phyloP scores from a whole-genome alignment of 2,888 invertebrate genomes.

The Sabatieria punctata region DNA sequence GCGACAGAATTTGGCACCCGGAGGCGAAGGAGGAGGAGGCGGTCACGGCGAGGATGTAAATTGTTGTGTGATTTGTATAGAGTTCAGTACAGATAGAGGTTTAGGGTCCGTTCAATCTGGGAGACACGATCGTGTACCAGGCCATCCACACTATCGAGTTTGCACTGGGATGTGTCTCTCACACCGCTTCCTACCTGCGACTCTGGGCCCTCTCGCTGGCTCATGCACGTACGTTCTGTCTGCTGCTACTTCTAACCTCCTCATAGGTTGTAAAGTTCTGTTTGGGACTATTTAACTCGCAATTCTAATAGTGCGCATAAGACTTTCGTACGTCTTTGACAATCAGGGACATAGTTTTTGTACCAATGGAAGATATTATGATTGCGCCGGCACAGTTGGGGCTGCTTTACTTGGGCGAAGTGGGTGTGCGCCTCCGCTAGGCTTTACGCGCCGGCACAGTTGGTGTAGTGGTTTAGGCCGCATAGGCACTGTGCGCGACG shows the following conservation, averaged over 20 bases:
- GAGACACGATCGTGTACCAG: conserved; percentile 29
- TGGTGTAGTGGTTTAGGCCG: no score
- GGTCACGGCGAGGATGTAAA: conserved; percentile 20
- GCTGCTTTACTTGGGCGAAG: no score
- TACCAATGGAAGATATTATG: no score
- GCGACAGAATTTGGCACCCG: background rate
- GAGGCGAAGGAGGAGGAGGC: conserved; percentile 13
- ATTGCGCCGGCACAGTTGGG: no score
- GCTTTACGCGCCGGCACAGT: no score
- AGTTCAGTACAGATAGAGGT: background rate
- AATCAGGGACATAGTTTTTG: no score
- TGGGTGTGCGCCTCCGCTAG: no score
- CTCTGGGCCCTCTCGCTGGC: conserved; percentile 31
- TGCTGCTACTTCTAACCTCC: no score
- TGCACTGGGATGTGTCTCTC: conserved; percentile 30
- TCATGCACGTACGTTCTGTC: conserved; percentile 25
- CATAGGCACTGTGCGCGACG: no score
- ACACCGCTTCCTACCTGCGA: conserved; percentile 31
- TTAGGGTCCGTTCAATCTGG: conserved; percentile 23
- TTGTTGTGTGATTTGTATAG: background rate
- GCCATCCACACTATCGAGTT: conserved; percentile 32
- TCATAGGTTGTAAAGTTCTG: no score
- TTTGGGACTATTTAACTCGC: background rate
- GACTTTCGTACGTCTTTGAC: no score
- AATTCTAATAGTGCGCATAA: no score